A percentile compares a stretch with the other conserved stretches of the same genome.
Conservation (phyloP, 2,888 invertebrate species). For the Torymus auratus region DNA sequence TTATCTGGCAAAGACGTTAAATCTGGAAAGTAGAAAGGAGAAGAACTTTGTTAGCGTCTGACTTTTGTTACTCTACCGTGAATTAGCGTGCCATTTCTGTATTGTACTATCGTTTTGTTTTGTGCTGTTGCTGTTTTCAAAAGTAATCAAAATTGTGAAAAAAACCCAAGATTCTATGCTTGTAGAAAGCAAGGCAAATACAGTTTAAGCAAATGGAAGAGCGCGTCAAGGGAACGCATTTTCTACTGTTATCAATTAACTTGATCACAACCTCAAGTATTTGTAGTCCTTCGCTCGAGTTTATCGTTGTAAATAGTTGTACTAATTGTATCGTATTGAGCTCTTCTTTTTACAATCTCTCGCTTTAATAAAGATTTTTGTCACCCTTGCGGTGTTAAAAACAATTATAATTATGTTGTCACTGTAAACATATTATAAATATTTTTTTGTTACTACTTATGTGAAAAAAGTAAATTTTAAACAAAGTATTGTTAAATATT, state of each 20-base stretch:
- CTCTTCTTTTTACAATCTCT: slow-evolving; percentile 44
- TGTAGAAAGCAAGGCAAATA: slow-evolving; percentile 37
- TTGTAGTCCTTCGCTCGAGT: slow-evolving; percentile 41
- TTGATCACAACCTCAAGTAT: slow-evolving; percentile 45
- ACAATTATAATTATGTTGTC: slow-evolving; percentile 52
- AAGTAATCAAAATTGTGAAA: slow-evolving; percentile 50
- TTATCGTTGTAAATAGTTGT: slow-evolving; percentile 56
- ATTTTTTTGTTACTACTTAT: background rate
- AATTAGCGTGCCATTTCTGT: slow-evolving; percentile 73
- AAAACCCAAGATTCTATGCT: slow-evolving; percentile 18
- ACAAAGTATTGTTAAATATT: background rate
- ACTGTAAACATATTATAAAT: slow-evolving; percentile 42
- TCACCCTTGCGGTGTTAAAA: slow-evolving; percentile 23
- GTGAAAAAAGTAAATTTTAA: background rate
- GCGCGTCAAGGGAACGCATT: slow-evolving; percentile 49
- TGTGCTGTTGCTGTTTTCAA: slow-evolving; percentile 18
- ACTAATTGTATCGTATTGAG: slow-evolving; percentile 49
- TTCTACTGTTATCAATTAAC: slow-evolving; percentile 45
- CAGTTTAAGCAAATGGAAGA: slow-evolving; percentile 40
- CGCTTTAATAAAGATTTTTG: slow-evolving; percentile 39
- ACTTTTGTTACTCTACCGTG: slow-evolving; percentile 65
- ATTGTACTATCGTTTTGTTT: slow-evolving; percentile 47
- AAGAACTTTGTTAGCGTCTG: slow-evolving; percentile 29
- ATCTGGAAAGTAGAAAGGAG: slow-evolving; percentile 27
- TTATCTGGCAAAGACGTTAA: slow-evolving; percentile 11